phyloP scores from a whole-genome alignment of 2,113 vertebrate genomes.

The Pangasianodon gigas region DNA sequence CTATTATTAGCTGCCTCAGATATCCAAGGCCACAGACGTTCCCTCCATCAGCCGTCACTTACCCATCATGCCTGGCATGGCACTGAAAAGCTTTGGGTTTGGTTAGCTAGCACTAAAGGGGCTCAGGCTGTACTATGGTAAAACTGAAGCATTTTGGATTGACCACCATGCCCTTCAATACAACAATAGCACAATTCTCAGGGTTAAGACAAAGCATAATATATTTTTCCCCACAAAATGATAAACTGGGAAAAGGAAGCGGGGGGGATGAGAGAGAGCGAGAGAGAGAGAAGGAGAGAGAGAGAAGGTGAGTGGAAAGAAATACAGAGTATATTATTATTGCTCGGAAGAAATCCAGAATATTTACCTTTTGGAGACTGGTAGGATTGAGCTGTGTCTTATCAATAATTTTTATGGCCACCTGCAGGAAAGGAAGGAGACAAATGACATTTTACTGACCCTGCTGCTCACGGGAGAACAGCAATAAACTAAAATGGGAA shows the following conservation, averaged over 20 bases:
- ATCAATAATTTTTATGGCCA: slow-evolving; percentile 58
- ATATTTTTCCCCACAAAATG: background rate
- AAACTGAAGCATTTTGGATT: background rate
- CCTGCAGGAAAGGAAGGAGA: slow-evolving; percentile 41
- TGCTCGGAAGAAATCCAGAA: background rate
- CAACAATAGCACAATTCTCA: background rate
- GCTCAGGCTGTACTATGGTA: background rate
- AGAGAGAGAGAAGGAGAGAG: background rate
- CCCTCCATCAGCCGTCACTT: slow-evolving; percentile 15
- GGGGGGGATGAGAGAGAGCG: background rate
- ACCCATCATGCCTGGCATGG: slow-evolving; percentile 28
- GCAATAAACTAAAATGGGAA: background rate
- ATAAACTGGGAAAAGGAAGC: background rate
- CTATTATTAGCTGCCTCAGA: slow-evolving; percentile 49
- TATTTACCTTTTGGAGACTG: slow-evolving; percentile 57
- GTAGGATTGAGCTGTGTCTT: slow-evolving; percentile 58
- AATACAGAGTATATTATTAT: background rate
- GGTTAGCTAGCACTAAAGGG: background rate
- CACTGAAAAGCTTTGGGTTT: slow-evolving; percentile 24
- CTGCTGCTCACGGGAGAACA: background rate
- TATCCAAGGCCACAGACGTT: slow-evolving; percentile 41
- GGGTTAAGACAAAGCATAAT: background rate
- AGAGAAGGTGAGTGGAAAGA: background rate
- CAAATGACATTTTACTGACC: slow-evolving; percentile 19
- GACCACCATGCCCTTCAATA: background rate